These are phyloP conservation scores for Rhodophaea formosa DNA, from an alignment of 2,888 invertebrate species.

Conservation along the genomic window DNA sequence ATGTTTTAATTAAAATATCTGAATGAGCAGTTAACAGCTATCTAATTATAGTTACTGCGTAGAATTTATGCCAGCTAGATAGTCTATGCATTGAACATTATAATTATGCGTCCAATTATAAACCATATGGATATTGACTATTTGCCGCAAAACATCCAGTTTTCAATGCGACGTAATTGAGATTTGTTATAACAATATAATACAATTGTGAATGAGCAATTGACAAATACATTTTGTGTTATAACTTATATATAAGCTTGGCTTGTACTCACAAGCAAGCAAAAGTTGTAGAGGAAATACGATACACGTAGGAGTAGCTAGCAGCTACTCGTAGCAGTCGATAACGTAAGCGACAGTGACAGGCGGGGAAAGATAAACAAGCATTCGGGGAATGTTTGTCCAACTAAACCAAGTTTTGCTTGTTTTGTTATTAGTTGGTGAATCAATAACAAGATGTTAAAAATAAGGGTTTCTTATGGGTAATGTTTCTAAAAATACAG, in stretches of 20 bases:
- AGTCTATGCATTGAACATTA: constrained; percentile 1
- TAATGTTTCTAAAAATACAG: not conserved
- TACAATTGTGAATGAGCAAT: too few relatives aligned
- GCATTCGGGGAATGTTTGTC: constrained; percentile 14
- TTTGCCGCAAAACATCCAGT: not conserved
- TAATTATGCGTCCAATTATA: not conserved
- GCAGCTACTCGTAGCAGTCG: not conserved
- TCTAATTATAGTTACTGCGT: constrained; percentile 10
- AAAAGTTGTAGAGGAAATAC: not conserved
- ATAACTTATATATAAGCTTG: too few relatives aligned
- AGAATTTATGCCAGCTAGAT: not conserved
- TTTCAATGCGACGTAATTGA: not conserved
- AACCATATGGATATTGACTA: not conserved
- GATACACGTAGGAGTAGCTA: constrained; percentile 2
- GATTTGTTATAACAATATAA: too few relatives aligned
- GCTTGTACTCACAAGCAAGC: too few relatives aligned
- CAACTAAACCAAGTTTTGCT: not conserved
- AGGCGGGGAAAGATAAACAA: constrained; percentile 12
- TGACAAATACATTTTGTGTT: too few relatives aligned
- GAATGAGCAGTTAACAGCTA: not conserved
- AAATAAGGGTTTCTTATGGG: not conserved
- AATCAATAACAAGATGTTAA: not conserved
- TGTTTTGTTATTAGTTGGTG: not conserved
- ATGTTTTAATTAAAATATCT: not conserved
- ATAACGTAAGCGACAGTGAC: constrained; percentile 1